phyloP scores from a whole-genome alignment of 2,797 vertebrate genomes.

The Acanthurus tractus region DNA sequence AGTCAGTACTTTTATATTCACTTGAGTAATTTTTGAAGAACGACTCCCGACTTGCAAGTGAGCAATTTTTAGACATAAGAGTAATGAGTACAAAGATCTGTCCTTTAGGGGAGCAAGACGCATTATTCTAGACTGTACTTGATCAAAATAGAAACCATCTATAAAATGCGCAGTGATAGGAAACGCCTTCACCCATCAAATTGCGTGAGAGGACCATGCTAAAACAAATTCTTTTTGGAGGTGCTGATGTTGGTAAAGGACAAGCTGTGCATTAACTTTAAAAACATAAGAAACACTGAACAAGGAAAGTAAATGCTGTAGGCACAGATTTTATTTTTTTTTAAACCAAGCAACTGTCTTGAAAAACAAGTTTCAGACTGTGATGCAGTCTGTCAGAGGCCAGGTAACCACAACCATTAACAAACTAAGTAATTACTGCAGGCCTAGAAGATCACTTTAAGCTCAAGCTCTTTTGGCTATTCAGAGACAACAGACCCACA shows the following conservation, averaged over 20 bases:
- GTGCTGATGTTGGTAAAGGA: background rate
- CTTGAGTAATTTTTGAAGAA: conserved; percentile 40
- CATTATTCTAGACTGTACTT: conserved; percentile 21
- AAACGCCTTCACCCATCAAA: conserved; percentile 20
- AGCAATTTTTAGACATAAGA: conserved; percentile 36
- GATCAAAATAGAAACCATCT: conserved; percentile 38
- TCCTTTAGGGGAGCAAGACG: conserved; percentile 28
- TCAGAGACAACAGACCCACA: conserved; percentile 21
- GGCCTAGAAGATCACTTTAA: background rate
- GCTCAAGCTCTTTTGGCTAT: conserved; percentile 26
- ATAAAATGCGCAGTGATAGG: conserved; percentile 16
- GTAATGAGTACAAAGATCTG: conserved; percentile 26
- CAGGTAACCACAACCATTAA: conserved; percentile 29
- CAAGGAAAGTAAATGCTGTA: background rate
- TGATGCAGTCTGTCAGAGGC: conserved; percentile 20
- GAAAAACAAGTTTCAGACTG: conserved; percentile 6
- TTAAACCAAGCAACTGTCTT: background rate
- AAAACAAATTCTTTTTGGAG: conserved; percentile 6
- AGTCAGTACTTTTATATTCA: conserved; percentile 1
- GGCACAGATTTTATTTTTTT: background rate
- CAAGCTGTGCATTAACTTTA: background rate
- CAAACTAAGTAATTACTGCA: conserved; percentile 28
- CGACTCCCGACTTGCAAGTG: conserved; percentile 1
- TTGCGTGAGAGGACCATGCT: background rate
- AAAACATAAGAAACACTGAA: conserved; percentile 11